A percentile compares a stretch with the other conserved stretches of the same genome.
phyloP scores from a whole-genome alignment of 1,140 invertebrate species.

The Hypsibius dujardini region DNA sequence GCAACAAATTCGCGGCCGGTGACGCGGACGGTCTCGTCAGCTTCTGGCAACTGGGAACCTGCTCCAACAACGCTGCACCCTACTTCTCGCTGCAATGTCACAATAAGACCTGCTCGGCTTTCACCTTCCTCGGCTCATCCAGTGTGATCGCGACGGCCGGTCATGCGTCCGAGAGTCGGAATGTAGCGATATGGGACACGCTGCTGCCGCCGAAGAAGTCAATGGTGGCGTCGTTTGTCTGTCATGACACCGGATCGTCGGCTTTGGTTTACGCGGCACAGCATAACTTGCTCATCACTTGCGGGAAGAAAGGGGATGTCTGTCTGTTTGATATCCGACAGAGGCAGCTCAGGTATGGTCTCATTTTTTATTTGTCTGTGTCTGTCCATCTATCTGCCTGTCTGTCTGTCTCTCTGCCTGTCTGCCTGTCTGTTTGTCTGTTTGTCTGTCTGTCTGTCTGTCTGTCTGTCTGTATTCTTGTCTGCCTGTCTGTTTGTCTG shows the following conservation, averaged over 20 bases:
- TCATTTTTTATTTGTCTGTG: constrained; percentile 29
- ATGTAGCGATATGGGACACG: constrained; percentile 97
- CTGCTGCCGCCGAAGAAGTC: constrained; percentile 83
- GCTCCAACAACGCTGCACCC: constrained; percentile 1
- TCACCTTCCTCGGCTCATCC: constrained; percentile 89
- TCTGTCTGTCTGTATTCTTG: no score
- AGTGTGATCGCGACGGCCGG: constrained; percentile 93
- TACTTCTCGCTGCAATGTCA: constrained; percentile 52
- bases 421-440: no score
- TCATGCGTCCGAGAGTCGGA: constrained; percentile 83
- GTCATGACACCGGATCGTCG: constrained; percentile 70
- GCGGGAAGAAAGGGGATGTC: constrained; percentile 85
- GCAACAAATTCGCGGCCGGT: constrained; percentile 54
- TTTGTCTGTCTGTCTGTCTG: no score
- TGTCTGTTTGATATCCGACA: constrained; percentile 84
- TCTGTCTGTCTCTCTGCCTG: no score
- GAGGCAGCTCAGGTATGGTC: constrained; percentile 63
- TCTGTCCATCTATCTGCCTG: no score
- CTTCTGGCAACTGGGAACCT: constrained; percentile 24
- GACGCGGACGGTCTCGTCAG: constrained; percentile 31
- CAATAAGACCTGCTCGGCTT: constrained; percentile 88
- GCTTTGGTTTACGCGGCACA: constrained; percentile 78
- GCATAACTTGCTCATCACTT: constrained; percentile 67
- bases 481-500: no score
- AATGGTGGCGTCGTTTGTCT: constrained; percentile 68